Percentiles rank a stretch among this genome's conserved stretches.
Evolutionary conservation across 2,797 vertebrate genomes (phyloP).

Genomic region (Miichthys miiuy): DNA sequence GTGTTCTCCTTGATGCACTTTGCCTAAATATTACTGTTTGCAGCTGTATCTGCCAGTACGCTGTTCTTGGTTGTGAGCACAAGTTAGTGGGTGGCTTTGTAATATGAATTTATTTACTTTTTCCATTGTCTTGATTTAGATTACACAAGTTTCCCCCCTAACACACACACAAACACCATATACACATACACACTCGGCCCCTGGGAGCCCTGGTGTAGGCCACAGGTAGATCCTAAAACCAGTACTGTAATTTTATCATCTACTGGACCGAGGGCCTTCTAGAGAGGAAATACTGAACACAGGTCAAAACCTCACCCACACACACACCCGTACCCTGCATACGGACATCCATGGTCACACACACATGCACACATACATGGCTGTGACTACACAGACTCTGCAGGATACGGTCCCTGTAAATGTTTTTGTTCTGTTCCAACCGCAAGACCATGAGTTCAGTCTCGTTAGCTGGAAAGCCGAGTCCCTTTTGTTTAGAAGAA

Average conservation of each 20-base stretch:
- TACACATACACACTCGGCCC: neutral
- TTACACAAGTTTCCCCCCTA: slow-evolving; percentile 3
- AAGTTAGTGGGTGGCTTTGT: slow-evolving; percentile 3
- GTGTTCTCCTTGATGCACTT: neutral
- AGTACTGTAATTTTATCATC: slow-evolving; percentile 66
- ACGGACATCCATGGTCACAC: neutral
- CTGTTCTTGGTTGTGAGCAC: slow-evolving; percentile 7
- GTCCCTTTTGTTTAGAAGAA: slow-evolving; percentile 71
- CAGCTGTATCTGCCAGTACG: slow-evolving; percentile 3
- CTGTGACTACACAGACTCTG: slow-evolving; percentile 28
- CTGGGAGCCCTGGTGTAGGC: slow-evolving; percentile 6
- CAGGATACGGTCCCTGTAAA: slow-evolving; percentile 44
- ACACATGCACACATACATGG: slow-evolving; percentile 3
- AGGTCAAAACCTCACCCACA: slow-evolving; percentile 41
- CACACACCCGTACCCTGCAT: slow-evolving; percentile 2
- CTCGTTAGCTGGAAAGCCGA: slow-evolving; percentile 62
- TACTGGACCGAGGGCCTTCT: slow-evolving; percentile 21
- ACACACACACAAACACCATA: slow-evolving; percentile 19
- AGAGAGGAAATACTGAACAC: slow-evolving; percentile 41
- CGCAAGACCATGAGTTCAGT: slow-evolving; percentile 62
- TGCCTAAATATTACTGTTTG: neutral
- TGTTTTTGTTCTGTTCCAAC: slow-evolving; percentile 70
- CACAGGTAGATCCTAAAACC: slow-evolving; percentile 50
- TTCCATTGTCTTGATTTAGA: slow-evolving; percentile 30
- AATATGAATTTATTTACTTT: slow-evolving; percentile 24